Conservation (phyloP, 2,888 invertebrate genomes). For the Polyommatus iphigenia region DNA sequence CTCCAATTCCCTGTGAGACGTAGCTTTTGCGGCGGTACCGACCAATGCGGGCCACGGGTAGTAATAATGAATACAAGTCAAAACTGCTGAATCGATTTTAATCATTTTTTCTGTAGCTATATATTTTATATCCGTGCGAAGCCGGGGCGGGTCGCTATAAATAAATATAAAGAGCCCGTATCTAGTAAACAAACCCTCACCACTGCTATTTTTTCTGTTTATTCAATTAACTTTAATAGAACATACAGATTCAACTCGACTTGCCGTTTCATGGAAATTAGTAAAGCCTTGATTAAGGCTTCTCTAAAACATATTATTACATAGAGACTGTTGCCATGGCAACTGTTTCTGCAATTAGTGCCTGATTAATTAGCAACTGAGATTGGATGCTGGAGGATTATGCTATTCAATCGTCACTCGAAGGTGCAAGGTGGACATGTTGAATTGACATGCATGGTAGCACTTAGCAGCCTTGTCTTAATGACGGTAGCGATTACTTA, state of each 20-base stretch:
- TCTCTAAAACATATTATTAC: not conserved
- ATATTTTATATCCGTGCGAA: too few species aligned
- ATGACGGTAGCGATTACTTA: not conserved
- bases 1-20: too few species aligned
- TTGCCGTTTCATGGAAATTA: not conserved
- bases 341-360: conserved; percentile 11
- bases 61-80: too few species aligned
- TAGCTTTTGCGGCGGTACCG: too few species aligned
- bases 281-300: not conserved
- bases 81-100: too few species aligned
- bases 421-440: conserved; percentile 1
- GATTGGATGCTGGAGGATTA: not conserved
- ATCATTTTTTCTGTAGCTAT: too few species aligned
- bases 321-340: not conserved
- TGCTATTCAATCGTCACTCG: conserved; percentile 14
- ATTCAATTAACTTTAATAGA: conserved; percentile 1
- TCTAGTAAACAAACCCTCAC: not conserved
- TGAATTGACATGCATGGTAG: not conserved
- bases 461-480: not conserved
- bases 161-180: not conserved
- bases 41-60: too few species aligned
- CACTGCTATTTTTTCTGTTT: not conserved
- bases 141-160: too few species aligned
- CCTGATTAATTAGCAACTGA: conserved; percentile 7
- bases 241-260: not conserved